Percentiles rank a stretch among this genome's conserved stretches.
phyloP scores from a whole-genome alignment of 2,888 invertebrate species.

The Ennomos fuscantarius region DNA sequence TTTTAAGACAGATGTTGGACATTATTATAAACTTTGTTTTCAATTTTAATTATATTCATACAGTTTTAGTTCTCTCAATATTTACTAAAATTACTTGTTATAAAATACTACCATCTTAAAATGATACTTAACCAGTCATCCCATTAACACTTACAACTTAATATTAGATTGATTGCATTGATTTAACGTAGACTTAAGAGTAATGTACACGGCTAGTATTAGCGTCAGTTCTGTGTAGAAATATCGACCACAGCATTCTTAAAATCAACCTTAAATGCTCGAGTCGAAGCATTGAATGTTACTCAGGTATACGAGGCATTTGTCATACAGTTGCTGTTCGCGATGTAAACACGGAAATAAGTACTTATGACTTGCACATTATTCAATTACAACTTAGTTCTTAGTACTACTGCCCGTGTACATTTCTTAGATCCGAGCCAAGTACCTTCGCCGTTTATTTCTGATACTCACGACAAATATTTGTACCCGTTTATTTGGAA shows the following conservation, averaged over 20 bases:
- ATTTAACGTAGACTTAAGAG: conserved; percentile 11
- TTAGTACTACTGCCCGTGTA: no score
- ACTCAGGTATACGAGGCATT: no score
- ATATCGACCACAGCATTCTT: no score
- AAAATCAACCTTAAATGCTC: not conserved
- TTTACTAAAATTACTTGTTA: not conserved
- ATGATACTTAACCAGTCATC: conserved; percentile 9
- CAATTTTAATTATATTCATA: not conserved
- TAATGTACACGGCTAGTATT: conserved; percentile 6
- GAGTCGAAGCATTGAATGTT: not conserved
- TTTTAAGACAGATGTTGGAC: conserved; percentile 9
- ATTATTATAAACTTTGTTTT: conserved; percentile 4
- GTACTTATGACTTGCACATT: no score
- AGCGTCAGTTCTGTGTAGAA: not conserved
- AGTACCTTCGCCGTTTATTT: no score
- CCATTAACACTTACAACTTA: conserved; percentile 20
- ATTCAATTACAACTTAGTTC: no score
- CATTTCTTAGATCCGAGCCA: no score
- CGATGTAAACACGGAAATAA: no score
- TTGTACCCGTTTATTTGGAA: no score
- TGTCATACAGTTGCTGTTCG: no score
- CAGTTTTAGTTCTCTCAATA: no score
- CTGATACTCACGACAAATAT: no score
- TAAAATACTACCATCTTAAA: conserved; percentile 2
- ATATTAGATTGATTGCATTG: conserved; percentile 15